Evolutionary conservation across 2,113 vertebrate species (phyloP).

Genomic region (Sylvicapra grimmia): DNA sequence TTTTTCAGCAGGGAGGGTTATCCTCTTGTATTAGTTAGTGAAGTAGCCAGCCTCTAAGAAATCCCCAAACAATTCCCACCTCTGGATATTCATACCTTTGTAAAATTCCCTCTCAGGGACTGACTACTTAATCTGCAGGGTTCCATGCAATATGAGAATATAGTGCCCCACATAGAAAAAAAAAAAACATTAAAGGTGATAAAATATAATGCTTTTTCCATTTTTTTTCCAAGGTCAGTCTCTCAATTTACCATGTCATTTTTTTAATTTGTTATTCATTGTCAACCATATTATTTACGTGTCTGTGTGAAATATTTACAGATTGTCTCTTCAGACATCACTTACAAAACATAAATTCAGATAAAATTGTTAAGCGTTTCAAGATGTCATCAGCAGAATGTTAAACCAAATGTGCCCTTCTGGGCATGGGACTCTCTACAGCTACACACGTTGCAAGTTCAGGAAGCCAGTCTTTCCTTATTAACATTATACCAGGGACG

Average conservation of each 20-base stretch:
- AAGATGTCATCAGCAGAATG: neutral
- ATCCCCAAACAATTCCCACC: neutral
- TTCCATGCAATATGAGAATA: neutral
- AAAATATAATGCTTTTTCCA: neutral
- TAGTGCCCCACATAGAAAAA: neutral
- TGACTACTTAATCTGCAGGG: neutral
- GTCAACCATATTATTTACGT: neutral
- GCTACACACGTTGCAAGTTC: neutral
- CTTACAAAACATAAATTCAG: neutral
- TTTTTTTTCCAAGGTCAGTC: neutral
- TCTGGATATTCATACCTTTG: neutral
- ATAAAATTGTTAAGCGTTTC: neutral
- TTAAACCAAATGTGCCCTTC: neutral
- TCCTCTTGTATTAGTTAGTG: neutral
- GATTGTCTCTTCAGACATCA: neutral
- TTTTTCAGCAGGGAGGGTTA: neutral
- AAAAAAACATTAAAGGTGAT: neutral
- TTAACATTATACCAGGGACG: neutral
- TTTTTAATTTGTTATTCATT: neutral
- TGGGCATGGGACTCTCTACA: neutral
- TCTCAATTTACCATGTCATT: neutral
- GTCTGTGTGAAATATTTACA: neutral
- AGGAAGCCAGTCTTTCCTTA: neutral
- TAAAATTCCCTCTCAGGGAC: neutral
- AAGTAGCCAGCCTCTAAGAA: neutral